Conservation (phyloP, 2,113 vertebrate species). For the Nettapus auritus region DNA sequence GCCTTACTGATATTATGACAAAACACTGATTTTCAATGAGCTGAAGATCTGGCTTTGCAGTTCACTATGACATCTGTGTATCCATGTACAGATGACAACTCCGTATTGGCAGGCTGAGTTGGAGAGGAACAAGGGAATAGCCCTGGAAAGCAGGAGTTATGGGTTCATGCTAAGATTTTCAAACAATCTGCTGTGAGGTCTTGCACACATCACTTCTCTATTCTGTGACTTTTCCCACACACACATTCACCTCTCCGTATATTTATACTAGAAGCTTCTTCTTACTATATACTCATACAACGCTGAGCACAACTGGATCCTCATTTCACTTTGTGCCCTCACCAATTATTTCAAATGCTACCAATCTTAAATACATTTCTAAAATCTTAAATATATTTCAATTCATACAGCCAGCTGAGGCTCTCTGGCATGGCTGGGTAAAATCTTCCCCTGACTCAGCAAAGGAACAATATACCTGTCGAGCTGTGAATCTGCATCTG, state of each 20-base stretch:
- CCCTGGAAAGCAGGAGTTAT: neutral
- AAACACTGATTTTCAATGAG: neutral
- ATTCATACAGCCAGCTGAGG: neutral
- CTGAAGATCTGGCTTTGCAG: neutral
- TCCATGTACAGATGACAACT: neutral
- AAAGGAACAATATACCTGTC: neutral
- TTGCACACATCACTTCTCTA: neutral
- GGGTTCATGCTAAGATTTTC: neutral
- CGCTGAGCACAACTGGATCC: neutral
- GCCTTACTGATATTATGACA: neutral
- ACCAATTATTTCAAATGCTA: neutral
- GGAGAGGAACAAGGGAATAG: neutral
- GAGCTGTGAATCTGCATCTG: neutral
- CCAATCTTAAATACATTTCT: neutral
- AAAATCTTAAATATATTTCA: neutral
- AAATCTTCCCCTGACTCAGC: neutral
- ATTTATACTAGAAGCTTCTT: neutral
- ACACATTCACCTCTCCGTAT: neutral
- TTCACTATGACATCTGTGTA: neutral
- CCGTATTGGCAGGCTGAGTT: neutral
- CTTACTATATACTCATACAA: neutral
- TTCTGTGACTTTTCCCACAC: neutral
- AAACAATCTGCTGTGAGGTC: neutral
- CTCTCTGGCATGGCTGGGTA: neutral
- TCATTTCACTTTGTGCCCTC: neutral